Evolutionary conservation across 2,888 invertebrate genomes (phyloP).

Genomic region (Tupiocoris notatus): DNA sequence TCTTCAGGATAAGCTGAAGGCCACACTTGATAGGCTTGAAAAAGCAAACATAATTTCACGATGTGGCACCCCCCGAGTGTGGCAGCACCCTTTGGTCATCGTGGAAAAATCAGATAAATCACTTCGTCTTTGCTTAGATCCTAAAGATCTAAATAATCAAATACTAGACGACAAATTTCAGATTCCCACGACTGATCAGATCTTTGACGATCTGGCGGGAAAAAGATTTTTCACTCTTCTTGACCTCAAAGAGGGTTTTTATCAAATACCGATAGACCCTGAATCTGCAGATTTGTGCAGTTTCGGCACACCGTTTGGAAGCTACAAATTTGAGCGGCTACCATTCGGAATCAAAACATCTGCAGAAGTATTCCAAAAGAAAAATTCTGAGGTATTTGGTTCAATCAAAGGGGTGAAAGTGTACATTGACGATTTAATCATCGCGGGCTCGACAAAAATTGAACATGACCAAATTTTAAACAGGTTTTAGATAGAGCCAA

Average conservation of each 20-base stretch:
- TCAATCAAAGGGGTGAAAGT: constrained; percentile 36
- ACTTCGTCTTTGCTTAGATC: constrained; percentile 1
- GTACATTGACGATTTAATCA: constrained; percentile 44
- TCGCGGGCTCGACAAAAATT: constrained; percentile 19
- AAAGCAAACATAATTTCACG: too few relatives aligned
- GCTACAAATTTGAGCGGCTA: too few relatives aligned
- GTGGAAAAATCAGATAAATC: too few relatives aligned
- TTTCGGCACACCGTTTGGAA: too few relatives aligned
- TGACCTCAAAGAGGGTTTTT: too few relatives aligned
- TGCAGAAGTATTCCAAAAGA: constrained; percentile 43
- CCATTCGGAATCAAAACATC: too few relatives aligned
- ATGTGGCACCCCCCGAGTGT: too few relatives aligned
- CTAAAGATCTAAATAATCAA: neutral
- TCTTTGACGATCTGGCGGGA: constrained; percentile 9
- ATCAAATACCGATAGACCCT: too few relatives aligned
- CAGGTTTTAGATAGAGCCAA: constrained; percentile 3
- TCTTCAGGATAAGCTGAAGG: too few relatives aligned
- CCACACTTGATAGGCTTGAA: too few relatives aligned
- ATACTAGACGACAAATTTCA: constrained; percentile 1
- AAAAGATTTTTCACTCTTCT: constrained; percentile 42
- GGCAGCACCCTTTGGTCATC: constrained; percentile 52
- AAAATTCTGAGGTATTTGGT: constrained; percentile 34
- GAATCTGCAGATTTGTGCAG: constrained; percentile 40
- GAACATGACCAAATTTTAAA: constrained; percentile 40
- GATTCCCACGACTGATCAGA: constrained; percentile 20